These are phyloP conservation scores for Lithosia quadra DNA, from an alignment of 2,888 invertebrate species.

Conservation along the genomic window DNA sequence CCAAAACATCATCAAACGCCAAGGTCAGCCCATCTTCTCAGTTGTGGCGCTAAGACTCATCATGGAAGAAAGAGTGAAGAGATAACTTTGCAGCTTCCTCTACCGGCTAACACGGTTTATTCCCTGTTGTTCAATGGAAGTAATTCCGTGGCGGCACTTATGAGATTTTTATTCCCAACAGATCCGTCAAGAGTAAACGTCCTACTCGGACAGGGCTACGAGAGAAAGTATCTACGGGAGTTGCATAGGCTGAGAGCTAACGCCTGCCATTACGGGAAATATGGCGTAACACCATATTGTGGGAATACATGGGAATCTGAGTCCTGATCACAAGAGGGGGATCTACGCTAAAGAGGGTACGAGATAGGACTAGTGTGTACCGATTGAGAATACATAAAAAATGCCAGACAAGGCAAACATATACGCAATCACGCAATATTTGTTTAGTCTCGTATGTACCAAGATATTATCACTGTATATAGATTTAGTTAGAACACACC, in stretches of 20 bases:
- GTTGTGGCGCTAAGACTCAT: not conserved
- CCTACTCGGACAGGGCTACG: no score
- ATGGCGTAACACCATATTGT: no score
- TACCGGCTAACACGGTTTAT: no score
- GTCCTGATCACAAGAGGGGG: not conserved
- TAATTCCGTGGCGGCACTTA: no score
- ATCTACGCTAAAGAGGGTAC: not conserved
- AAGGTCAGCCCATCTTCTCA: not conserved
- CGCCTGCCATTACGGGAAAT: no score
- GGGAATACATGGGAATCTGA: not conserved
- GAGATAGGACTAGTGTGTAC: not conserved
- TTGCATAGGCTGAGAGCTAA: not conserved
- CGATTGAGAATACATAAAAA: conserved; percentile 2
- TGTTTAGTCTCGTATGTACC: conserved; percentile 7
- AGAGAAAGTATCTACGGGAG: not conserved
- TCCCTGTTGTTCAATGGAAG: no score
- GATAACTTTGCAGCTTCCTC: no score
- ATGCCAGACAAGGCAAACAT: conserved; percentile 35
- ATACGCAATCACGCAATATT: conserved; percentile 11
- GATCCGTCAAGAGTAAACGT: no score
- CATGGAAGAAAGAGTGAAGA: no score
- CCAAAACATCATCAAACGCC: not conserved
- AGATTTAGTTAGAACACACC: conserved; percentile 1
- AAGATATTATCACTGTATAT: conserved; percentile 9
- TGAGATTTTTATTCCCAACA: no score